Conservation (phyloP, 2,113 vertebrate genomes). For the Deroptyus accipitrinus region DNA sequence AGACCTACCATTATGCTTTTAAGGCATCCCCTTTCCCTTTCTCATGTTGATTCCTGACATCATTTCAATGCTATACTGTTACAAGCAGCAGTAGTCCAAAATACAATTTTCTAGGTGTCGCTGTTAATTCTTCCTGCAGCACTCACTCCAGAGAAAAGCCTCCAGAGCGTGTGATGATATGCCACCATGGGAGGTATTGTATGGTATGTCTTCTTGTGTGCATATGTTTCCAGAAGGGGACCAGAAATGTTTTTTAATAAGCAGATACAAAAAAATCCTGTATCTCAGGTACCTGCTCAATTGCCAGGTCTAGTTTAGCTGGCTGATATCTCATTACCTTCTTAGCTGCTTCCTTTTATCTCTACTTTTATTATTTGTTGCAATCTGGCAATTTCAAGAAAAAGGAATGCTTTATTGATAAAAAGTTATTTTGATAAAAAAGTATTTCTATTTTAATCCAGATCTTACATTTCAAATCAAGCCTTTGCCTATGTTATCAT, state of each 20-base stretch:
- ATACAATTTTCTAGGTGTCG: accelerated
- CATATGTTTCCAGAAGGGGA: not conserved
- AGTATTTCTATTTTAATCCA: not conserved
- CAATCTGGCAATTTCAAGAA: not conserved
- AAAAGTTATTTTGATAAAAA: not conserved
- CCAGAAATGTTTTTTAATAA: not conserved
- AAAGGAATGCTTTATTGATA: not conserved
- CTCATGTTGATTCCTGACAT: accelerated
- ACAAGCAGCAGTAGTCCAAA: not conserved
- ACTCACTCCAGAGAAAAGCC: not conserved
- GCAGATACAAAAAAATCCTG: accelerated
- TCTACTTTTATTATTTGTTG: not conserved
- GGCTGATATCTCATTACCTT: not conserved
- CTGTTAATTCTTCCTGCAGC: too few species aligned
- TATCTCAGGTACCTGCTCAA: not conserved
- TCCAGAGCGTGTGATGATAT: accelerated
- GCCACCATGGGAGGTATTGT: not conserved
- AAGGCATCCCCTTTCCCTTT: not conserved
- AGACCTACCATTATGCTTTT: accelerated
- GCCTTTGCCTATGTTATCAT: not conserved
- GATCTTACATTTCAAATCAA: not conserved
- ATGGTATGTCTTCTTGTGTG: not conserved
- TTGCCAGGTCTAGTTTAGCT: not conserved
- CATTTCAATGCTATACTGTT: accelerated
- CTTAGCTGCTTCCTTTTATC: not conserved